Conservation (phyloP, 2,797 vertebrate species). For the Dryobates pubescens region DNA sequence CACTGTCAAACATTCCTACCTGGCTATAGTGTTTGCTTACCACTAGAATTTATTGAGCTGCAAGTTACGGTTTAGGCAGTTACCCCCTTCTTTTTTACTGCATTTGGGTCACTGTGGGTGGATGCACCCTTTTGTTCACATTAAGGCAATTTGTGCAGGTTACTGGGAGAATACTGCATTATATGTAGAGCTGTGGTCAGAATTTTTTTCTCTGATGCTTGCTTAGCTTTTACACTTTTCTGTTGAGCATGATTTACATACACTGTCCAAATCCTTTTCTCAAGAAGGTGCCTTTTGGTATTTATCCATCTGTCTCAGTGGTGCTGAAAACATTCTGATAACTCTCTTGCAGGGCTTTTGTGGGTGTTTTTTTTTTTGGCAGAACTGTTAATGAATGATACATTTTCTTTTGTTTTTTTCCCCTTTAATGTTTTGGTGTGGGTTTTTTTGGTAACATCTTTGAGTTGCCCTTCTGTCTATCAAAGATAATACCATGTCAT, state of each 20-base stretch:
- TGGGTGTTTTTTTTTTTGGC: neutral
- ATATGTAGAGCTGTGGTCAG: neutral
- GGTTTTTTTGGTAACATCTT: neutral
- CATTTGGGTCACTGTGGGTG: neutral
- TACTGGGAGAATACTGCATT: neutral
- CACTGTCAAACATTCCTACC: neutral
- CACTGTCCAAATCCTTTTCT: neutral
- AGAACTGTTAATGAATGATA: neutral
- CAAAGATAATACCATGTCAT: slow-evolving; percentile 1
- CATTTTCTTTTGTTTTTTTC: neutral
- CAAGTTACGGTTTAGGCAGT: neutral
- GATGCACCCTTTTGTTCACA: neutral
- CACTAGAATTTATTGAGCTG: neutral
- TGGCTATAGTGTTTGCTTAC: neutral
- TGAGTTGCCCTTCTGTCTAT: neutral
- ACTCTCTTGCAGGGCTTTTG: neutral
- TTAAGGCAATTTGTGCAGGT: neutral
- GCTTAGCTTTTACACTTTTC: neutral
- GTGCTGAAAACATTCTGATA: neutral
- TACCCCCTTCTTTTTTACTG: neutral
- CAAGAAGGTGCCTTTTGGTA: neutral
- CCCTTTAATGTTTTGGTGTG: too few relatives aligned
- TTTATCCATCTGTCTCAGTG: neutral
- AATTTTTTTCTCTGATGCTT: neutral
- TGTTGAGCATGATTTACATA: neutral